phyloP scores from a whole-genome alignment of 2,797 vertebrate species.

The Gephyroberyx darwinii region DNA sequence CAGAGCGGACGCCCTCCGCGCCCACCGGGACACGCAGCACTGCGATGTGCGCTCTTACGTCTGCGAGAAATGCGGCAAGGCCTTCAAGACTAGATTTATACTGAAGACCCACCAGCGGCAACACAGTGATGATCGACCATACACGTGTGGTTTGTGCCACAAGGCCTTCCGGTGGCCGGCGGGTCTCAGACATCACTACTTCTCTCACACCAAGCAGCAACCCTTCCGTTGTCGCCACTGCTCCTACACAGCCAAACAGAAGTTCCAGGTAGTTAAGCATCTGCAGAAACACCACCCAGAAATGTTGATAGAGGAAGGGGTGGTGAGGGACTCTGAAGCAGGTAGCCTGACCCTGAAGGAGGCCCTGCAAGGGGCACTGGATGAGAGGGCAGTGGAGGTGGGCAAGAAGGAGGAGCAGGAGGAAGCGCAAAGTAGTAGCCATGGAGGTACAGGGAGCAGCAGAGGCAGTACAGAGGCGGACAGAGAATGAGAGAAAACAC shows the following conservation, averaged over 20 bases:
- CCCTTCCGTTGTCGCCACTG: conserved; percentile 94
- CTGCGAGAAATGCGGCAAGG: conserved; percentile 97
- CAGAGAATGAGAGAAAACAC: background rate
- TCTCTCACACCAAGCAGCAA: conserved; percentile 92
- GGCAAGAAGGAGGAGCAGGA: conserved; percentile 30
- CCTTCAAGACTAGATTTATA: conserved; percentile 95
- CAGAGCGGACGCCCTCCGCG: conserved; percentile 90
- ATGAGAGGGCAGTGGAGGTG: background rate
- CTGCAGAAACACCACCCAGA: conserved; percentile 91
- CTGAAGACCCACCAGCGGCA: conserved; percentile 95
- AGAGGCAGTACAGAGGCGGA: conserved; percentile 2
- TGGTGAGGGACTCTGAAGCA: conserved; percentile 84
- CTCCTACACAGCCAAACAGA: conserved; percentile 94
- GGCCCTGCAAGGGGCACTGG: conserved; percentile 75
- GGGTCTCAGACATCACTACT: conserved; percentile 93
- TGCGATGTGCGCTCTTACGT: conserved; percentile 89
- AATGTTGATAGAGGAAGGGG: conserved; percentile 81
- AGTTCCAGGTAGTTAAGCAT: conserved; percentile 97
- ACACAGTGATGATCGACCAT: conserved; percentile 91
- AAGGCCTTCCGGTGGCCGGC: conserved; percentile 95
- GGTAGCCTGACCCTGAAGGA: conserved; percentile 83
- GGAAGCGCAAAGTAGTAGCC: rapidly evolving
- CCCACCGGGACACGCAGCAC: conserved; percentile 92
- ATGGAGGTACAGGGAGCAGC: conserved; percentile 28
- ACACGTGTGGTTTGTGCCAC: conserved; percentile 87